phyloP scores from a whole-genome alignment of 2,113 vertebrate genomes.

The Crotalus helleri region DNA sequence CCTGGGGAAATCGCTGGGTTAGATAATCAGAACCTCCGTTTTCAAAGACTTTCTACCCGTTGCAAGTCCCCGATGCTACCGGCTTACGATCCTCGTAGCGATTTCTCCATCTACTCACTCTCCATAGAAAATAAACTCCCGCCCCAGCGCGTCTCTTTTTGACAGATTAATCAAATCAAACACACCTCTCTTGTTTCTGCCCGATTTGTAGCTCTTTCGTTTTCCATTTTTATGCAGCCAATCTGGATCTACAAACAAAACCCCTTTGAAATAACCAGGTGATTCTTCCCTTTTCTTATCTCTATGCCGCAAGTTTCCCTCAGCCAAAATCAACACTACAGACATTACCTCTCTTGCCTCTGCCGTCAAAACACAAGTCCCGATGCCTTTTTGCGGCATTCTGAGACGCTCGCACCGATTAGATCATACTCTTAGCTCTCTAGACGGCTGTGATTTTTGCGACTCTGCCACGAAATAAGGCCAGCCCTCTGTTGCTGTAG shows the following conservation, averaged over 20 bases:
- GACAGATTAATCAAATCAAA: neutral
- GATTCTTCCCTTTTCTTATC: neutral
- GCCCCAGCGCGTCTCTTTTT: neutral
- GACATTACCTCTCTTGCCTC: neutral
- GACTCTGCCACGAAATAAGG: neutral
- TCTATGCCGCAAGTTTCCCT: neutral
- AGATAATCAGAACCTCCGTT: neutral
- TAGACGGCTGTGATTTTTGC: neutral
- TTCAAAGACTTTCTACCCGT: neutral
- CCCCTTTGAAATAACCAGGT: neutral
- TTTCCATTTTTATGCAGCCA: neutral
- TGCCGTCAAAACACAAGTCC: neutral
- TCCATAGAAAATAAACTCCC: neutral
- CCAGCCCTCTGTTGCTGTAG: neutral
- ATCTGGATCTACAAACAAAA: neutral
- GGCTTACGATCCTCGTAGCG: neutral
- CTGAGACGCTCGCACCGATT: neutral
- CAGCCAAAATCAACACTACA: neutral
- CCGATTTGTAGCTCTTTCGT: neutral
- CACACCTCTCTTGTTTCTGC: neutral
- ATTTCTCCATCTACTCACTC: neutral
- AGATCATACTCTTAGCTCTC: neutral
- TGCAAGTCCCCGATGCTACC: neutral
- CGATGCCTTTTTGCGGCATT: neutral
- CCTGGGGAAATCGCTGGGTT: neutral